phyloP scores from a whole-genome alignment of 1,140 invertebrate genomes.

The Rhizoglyphus robini region DNA sequence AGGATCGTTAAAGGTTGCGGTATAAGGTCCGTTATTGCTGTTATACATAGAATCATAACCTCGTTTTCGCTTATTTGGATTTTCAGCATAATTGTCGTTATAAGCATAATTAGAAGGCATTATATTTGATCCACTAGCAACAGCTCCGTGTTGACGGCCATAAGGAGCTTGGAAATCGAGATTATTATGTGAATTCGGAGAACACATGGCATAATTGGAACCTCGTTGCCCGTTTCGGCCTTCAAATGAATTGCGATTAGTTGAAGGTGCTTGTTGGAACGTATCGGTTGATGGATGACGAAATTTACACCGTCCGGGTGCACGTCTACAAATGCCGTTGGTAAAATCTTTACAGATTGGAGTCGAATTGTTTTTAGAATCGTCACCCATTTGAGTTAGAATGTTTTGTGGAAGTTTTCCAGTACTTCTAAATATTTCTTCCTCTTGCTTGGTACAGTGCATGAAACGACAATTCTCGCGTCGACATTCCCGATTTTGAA shows the following conservation, averaged over 20 bases:
- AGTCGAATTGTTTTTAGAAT: constrained; percentile 30
- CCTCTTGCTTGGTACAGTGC: constrained; percentile 59
- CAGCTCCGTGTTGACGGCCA: not conserved
- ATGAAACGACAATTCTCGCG: constrained; percentile 55
- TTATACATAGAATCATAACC: not conserved
- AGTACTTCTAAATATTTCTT: constrained; percentile 53
- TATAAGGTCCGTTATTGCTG: not conserved
- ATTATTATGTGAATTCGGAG: constrained; percentile 22
- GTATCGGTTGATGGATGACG: constrained; percentile 35
- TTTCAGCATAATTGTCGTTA: not conserved
- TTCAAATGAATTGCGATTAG: constrained; percentile 23
- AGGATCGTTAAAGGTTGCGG: not conserved
- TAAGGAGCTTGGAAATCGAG: not conserved
- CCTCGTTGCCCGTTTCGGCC: constrained; percentile 15
- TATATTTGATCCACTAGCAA: not conserved
- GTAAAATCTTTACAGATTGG: constrained; percentile 61
- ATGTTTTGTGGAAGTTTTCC: constrained; percentile 51
- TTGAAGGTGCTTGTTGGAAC: constrained; percentile 23
- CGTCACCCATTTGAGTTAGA: constrained; percentile 24
- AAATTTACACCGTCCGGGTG: constrained; percentile 41
- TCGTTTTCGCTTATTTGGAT: not conserved
- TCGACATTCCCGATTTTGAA: constrained; percentile 55
- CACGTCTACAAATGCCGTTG: constrained; percentile 52
- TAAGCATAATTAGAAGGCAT: not conserved
- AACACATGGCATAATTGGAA: constrained; percentile 19